Percentiles rank a stretch among this genome's conserved stretches.
phyloP scores from a whole-genome alignment of 1,140 invertebrate genomes.

The Tetragonula clypearis region DNA sequence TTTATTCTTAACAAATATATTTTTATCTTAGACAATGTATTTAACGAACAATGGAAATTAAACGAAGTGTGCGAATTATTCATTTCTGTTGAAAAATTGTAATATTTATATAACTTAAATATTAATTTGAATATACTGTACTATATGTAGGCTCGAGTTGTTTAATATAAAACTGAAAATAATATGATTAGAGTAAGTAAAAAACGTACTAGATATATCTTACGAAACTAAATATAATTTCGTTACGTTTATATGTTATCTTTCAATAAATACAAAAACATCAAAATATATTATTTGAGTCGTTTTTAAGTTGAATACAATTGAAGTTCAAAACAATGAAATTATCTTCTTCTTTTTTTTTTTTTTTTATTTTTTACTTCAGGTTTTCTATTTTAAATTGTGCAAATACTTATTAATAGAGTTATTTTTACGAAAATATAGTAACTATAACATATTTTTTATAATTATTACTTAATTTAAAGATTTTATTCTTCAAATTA shows the following conservation, averaged over 20 bases:
- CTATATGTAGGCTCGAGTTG: neutral
- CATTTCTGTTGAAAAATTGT: neutral
- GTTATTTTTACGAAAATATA: slow-evolving; percentile 2
- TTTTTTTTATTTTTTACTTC: neutral
- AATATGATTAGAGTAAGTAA: neutral
- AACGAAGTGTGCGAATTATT: neutral
- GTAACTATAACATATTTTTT: slow-evolving; percentile 4
- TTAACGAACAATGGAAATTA: neutral
- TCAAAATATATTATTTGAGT: neutral
- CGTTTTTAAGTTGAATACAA: slow-evolving; percentile 1
- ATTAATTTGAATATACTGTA: neutral
- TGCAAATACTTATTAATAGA: neutral
- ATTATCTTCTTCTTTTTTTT: neutral
- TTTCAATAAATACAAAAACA: slow-evolving; percentile 44
- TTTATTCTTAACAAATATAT: slow-evolving; percentile 24
- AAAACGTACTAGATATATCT: slow-evolving; percentile 9
- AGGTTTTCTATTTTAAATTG: neutral
- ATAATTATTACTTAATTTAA: neutral
- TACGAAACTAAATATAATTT: slow-evolving; percentile 28
- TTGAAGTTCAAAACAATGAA: neutral
- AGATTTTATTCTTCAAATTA: neutral
- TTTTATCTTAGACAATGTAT: neutral
- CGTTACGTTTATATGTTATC: slow-evolving; percentile 7
- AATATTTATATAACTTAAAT: slow-evolving; percentile 4
- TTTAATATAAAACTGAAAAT: slow-evolving; percentile 9